phyloP scores from a whole-genome alignment of 2,888 invertebrate species.

The Tridacna crocea region DNA sequence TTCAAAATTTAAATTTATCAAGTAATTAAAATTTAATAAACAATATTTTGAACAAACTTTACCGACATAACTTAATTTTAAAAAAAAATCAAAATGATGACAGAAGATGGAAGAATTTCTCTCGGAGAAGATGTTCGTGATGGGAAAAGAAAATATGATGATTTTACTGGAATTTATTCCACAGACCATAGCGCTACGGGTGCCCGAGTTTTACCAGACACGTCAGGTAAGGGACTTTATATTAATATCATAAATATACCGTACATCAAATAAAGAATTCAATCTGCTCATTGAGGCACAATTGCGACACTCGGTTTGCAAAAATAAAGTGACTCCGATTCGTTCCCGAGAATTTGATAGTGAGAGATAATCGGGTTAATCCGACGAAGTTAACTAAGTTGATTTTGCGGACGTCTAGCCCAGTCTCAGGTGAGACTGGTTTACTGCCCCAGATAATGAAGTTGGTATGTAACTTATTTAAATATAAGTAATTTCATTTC shows the following conservation, averaged over 20 bases:
- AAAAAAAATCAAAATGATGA: constrained; percentile 65
- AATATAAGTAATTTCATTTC: constrained; percentile 67
- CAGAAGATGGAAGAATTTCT: constrained; percentile 81
- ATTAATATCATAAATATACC: not conserved
- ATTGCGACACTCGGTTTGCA: constrained; percentile 9
- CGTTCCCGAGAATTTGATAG: constrained; percentile 23
- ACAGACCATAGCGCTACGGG: constrained; percentile 84
- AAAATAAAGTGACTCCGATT: constrained; percentile 12
- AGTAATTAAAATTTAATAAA: constrained; percentile 13
- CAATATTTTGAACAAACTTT: not conserved
- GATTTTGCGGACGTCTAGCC: constrained; percentile 17
- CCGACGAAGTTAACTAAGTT: constrained; percentile 23
- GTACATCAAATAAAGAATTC: not conserved
- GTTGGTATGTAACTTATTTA: constrained; percentile 56
- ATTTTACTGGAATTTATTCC: constrained; percentile 94
- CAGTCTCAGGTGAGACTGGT: constrained; percentile 23
- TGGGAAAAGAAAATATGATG: constrained; percentile 88
- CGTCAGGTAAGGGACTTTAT: constrained; percentile 66
- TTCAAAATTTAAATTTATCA: constrained; percentile 11
- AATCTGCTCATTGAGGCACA: constrained; percentile 13
- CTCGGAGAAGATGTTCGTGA: constrained; percentile 82
- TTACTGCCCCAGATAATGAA: constrained; percentile 44
- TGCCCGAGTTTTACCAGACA: constrained; percentile 66
- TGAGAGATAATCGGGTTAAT: constrained; percentile 14
- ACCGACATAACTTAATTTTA: no score